These are phyloP conservation scores for Phyto melanocephala DNA, from an alignment of 2,888 invertebrate genomes.

Conservation along the genomic window DNA sequence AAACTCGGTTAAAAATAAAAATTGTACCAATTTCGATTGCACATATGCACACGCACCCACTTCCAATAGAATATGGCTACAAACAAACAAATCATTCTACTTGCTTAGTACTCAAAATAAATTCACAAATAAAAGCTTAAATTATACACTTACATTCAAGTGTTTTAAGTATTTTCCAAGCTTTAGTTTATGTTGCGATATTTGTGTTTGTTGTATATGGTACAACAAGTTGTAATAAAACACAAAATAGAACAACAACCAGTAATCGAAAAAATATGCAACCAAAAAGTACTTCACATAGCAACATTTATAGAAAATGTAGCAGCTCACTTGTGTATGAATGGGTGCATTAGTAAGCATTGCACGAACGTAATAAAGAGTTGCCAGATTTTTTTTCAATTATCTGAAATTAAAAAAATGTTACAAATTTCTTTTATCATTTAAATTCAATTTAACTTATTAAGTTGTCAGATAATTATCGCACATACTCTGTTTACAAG, in stretches of 20 bases:
- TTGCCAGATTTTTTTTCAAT: too few species aligned
- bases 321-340: background rate
- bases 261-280: background rate
- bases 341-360: too few species aligned
- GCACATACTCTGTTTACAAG: too few species aligned
- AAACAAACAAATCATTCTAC: background rate
- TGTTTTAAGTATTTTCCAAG: background rate
- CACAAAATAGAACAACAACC: background rate
- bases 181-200: background rate
- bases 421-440: too few species aligned
- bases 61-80: too few species aligned
- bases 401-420: too few species aligned
- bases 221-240: slow-evolving; percentile 16
- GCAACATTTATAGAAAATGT: background rate
- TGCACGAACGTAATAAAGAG: too few species aligned
- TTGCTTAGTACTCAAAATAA: background rate
- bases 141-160: slow-evolving; percentile 17
- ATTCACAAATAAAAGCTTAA: background rate
- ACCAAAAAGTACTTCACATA: background rate
- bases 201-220: background rate
- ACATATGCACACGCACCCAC: too few species aligned
- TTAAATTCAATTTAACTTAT: too few species aligned
- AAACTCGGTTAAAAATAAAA: background rate
- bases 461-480: too few species aligned
- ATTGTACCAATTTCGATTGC: too few species aligned